A percentile compares a stretch with the other conserved stretches of the same genome.
Conservation (phyloP, 2,113 vertebrate species). For the Fregetta grallaria region DNA sequence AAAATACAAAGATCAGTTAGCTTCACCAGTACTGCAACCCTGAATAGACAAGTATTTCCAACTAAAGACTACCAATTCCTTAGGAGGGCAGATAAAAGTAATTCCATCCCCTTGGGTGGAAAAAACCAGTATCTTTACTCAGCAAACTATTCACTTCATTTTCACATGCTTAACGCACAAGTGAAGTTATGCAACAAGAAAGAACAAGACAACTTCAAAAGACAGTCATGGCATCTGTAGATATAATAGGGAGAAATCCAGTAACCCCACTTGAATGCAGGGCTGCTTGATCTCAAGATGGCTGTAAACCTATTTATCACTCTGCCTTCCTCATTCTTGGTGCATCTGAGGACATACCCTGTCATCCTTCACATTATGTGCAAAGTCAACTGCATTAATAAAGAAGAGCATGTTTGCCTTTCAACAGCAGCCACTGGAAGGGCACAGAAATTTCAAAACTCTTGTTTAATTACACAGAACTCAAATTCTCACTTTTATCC, state of each 20-base stretch:
- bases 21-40: not conserved
- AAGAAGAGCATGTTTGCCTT: not conserved
- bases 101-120: not conserved
- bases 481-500: not conserved
- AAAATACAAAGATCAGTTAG: not conserved
- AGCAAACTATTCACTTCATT: not conserved
- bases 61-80: not conserved
- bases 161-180: not conserved
- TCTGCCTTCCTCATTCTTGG: not conserved
- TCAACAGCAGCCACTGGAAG: not conserved
- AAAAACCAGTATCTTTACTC: not conserved
- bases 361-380: not conserved
- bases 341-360: not conserved
- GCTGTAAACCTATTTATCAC: not conserved
- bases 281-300: not conserved
- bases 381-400: not conserved
- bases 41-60: not conserved
- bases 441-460: not conserved
- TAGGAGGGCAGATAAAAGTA: not conserved
- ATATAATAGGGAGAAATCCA: not conserved
- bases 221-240: not conserved
- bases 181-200: not conserved
- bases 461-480: not conserved
- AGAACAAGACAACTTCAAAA: not conserved
- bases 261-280: not conserved